Evolutionary conservation across 2,888 invertebrate genomes (phyloP).

Genomic region (Melanotus villosus): DNA sequence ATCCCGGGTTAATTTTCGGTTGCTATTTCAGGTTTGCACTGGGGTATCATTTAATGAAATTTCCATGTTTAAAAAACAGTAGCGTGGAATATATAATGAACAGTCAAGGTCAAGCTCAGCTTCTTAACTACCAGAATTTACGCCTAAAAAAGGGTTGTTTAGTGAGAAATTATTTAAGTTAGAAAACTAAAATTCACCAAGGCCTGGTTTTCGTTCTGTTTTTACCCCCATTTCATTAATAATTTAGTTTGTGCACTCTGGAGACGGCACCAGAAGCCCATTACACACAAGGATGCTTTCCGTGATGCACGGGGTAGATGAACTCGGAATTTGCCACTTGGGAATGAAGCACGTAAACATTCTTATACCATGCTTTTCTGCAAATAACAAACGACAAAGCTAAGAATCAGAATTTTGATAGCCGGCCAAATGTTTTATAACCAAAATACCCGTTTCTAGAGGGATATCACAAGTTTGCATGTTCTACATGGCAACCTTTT

Average conservation of each 20-base stretch:
- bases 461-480: no score
- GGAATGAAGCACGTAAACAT: constrained; percentile 7
- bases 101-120: constrained; percentile 3
- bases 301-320: constrained; percentile 12
- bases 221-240: not conserved
- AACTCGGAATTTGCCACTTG: constrained; percentile 2
- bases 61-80: not conserved
- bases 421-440: not conserved
- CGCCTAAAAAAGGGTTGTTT: constrained; percentile 17
- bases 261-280: constrained; percentile 14
- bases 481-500: no score
- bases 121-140: no score
- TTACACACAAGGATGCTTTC: not conserved
- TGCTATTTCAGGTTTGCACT: not conserved
- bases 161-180: no score
- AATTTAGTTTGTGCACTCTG: constrained; percentile 14
- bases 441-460: no score
- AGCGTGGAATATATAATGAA: constrained; percentile 13
- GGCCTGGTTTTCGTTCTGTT: not conserved
- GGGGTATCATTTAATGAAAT: not conserved
- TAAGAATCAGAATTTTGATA: not conserved
- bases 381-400: not conserved
- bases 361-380: not conserved
- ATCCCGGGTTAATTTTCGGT: not conserved
- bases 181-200: no score